Base-by-base conservation (phyloP, 2,113 vertebrate genomes). In the Pipra filicauda region DNA sequence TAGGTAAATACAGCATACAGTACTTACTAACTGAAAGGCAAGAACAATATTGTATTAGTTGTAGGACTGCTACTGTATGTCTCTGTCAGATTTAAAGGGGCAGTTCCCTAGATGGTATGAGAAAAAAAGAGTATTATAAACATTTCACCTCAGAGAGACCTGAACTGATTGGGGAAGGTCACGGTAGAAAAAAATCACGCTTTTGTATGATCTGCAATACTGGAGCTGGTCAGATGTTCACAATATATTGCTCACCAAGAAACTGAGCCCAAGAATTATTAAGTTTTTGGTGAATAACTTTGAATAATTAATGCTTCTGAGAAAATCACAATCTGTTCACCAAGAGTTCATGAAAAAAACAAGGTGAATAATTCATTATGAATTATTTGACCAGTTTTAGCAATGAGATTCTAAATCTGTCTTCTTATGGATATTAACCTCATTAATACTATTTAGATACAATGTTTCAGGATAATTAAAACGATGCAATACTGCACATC, bases 301-400 rank as follows among this genome's bases (percentile, higher is more conserved):
- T 97, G 95, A 96, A 97, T 96, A 97, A 97, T 96, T 96, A 97
- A 96, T 96, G 58, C 28, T 85, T 96, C 85, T 78, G 96, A 96
- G 95, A 96, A 97, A 97, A 96, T 94, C 95, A 95, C 94, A 96
- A 96, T 96, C 95, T 97, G 95, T 96, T 97, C 93, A 95, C 95
- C 65, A 91, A 96, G 88, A 94, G 93, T 96, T 96, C 95, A 96
- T 92, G 83, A 91, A 93, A 93, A 97, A 95, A 95, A 92, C 93
- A 96, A 97, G 96, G 95, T 97, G 95, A 96, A 96, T 97, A 96
- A 97, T 96, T 96, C 96, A 96, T 96, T 92, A 96, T 92, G 85
- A 97, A 96, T 97, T 97, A 95, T 96, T 95, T 97, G 95, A 97
- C 91, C 95, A 72, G 93, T 96, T 96, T 96, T 96, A 96, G 93